Evolutionary conservation across 2,797 vertebrate species (phyloP).

Genomic region (Etheostoma nigrum): DNA sequence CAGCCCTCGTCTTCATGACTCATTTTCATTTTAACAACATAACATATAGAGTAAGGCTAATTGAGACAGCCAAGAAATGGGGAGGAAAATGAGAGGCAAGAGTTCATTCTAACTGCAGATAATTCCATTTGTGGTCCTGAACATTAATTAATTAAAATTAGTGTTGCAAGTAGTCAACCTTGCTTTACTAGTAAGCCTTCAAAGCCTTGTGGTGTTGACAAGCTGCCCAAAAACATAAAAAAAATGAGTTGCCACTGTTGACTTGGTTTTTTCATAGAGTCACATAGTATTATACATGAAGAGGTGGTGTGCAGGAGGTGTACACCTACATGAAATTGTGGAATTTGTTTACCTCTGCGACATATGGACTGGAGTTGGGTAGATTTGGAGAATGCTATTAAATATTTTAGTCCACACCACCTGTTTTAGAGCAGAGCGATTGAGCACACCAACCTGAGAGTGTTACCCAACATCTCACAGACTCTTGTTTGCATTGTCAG

Average conservation of each 20-base stretch:
- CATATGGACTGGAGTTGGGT: slow-evolving; percentile 59
- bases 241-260: slow-evolving; percentile 10
- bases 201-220: slow-evolving; percentile 46
- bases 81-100: neutral
- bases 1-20: neutral
- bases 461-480: slow-evolving; percentile 43
- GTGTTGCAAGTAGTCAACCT: slow-evolving; percentile 29
- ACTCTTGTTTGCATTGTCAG: slow-evolving; percentile 59
- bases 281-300: slow-evolving; percentile 16
- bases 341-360: slow-evolving; percentile 43
- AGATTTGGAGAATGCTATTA: slow-evolving; percentile 57
- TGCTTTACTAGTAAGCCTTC: slow-evolving; percentile 31
- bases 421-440: slow-evolving; percentile 55
- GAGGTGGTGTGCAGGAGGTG: neutral
- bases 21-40: neutral
- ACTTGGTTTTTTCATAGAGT: slow-evolving; percentile 31
- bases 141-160: slow-evolving; percentile 40
- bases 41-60: neutral
- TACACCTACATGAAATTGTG: neutral
- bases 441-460: slow-evolving; percentile 49
- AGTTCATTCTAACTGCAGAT: slow-evolving; percentile 27
- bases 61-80: neutral
- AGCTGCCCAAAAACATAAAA: slow-evolving; percentile 13
- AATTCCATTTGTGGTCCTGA: slow-evolving; percentile 27
- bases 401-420: slow-evolving; percentile 74